Percentiles rank a stretch among this genome's conserved stretches.
Conservation (phyloP, 2,888 invertebrate genomes). For the Fragum fragum region DNA sequence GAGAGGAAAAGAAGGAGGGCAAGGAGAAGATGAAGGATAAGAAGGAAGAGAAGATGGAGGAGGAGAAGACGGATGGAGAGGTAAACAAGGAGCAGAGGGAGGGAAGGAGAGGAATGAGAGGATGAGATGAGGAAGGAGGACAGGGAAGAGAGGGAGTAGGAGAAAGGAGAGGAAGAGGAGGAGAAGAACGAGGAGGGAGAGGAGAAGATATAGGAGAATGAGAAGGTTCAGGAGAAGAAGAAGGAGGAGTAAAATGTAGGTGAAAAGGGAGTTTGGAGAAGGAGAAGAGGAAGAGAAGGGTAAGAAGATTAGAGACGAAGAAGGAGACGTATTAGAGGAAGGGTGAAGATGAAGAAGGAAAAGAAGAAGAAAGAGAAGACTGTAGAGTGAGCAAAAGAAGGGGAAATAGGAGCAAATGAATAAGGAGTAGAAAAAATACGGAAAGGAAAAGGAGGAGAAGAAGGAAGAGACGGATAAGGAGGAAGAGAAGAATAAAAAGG, state of each 20-base stretch:
- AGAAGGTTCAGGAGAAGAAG: no score
- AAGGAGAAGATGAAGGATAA: no score
- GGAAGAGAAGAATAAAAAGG: neutral
- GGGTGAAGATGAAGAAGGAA: no score
- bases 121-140: constrained; percentile 88
- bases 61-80: neutral
- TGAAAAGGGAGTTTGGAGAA: neutral
- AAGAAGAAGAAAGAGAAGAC: no score
- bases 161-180: neutral
- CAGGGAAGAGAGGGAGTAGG: neutral
- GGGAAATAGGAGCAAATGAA: no score
- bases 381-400: no score
- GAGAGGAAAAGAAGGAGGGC: no score
- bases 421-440: no score
- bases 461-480: neutral
- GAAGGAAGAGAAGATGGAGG: no score
- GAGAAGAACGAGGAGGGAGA: constrained; percentile 5
- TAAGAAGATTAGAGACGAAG: neutral
- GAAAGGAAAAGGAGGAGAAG: no score
- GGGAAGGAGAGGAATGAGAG: constrained; percentile 88
- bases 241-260: neutral
- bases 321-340: no score
- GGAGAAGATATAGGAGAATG: no score
- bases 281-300: neutral
- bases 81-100: neutral